A percentile compares a stretch with the other conserved stretches of the same genome.
These are phyloP conservation scores for Tinea pellionella DNA, from an alignment of 2,888 invertebrate genomes.

Conservation along the genomic window DNA sequence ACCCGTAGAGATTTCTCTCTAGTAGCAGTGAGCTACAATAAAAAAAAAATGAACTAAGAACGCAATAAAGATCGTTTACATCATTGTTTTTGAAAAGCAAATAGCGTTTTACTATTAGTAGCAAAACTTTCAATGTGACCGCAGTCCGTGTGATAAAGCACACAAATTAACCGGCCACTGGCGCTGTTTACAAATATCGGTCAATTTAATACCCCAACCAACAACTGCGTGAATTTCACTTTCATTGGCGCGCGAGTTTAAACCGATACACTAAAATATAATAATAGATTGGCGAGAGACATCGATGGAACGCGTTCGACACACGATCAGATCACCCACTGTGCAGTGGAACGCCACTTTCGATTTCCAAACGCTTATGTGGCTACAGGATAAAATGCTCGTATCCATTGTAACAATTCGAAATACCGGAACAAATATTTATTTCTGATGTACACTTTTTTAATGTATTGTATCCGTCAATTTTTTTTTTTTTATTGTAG, in stretches of 20 bases:
- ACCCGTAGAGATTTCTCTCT: no score
- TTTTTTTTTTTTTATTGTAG: no score
- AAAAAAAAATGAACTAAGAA: no score
- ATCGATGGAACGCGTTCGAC: slow-evolving; percentile 40
- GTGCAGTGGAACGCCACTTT: slow-evolving; percentile 37
- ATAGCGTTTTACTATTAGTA: slow-evolving; percentile 7
- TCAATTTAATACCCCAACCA: slow-evolving; percentile 47
- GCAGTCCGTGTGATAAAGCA: slow-evolving; percentile 3
- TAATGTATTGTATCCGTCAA: no score
- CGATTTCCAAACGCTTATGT: slow-evolving; percentile 39
- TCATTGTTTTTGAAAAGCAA: not conserved
- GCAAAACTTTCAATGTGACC: not conserved
- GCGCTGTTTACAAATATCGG: slow-evolving; percentile 57
- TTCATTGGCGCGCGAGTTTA: slow-evolving; percentile 43
- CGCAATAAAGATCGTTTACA: not conserved
- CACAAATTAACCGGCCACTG: slow-evolving; percentile 32
- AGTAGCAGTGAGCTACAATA: no score
- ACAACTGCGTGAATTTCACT: slow-evolving; percentile 63
- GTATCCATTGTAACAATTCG: slow-evolving; percentile 5
- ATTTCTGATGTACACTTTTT: no score
- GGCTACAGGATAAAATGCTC: not conserved
- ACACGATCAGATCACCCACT: not conserved
- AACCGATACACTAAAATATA: slow-evolving; percentile 49
- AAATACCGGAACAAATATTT: no score
- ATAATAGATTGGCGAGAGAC: slow-evolving; percentile 57